Percentiles rank a stretch among this genome's conserved stretches.
phyloP scores from a whole-genome alignment of 2,888 invertebrate species.

The Dasypolia templi region DNA sequence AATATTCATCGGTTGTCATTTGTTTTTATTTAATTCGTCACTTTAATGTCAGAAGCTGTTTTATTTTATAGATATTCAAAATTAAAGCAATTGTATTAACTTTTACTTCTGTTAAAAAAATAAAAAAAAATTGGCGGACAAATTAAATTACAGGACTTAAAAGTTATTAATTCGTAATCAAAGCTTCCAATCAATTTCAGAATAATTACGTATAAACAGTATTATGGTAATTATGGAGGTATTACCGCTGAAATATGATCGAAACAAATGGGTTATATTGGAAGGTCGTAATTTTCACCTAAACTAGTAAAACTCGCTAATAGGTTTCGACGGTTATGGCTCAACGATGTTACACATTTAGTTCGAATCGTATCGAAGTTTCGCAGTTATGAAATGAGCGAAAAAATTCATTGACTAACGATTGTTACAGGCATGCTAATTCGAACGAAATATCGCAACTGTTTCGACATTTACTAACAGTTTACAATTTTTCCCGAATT shows the following conservation, averaged over 20 bases:
- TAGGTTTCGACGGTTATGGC: conserved; percentile 80
- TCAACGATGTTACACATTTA: conserved; percentile 87
- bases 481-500: conserved; percentile 53
- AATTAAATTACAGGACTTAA: no score
- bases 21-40: background rate
- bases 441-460: conserved; percentile 73
- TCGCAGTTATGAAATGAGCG: conserved; percentile 81
- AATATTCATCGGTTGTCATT: no score
- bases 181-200: background rate
- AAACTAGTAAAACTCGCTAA: conserved; percentile 71
- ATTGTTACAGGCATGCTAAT: conserved; percentile 86
- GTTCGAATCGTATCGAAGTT: conserved; percentile 85
- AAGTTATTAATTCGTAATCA: background rate
- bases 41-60: background rate
- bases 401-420: conserved; percentile 80
- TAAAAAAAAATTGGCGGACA: no score
- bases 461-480: conserved; percentile 74
- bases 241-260: background rate
- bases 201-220: background rate
- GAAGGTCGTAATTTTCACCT: conserved; percentile 40
- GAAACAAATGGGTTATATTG: conserved; percentile 20
- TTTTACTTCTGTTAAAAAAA: no score
- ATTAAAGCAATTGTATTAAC: no score
- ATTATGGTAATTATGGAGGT: conserved; percentile 14
- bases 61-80: background rate